These are phyloP conservation scores for Aricia artaxerxes DNA, from an alignment of 2,888 invertebrate species.

Conservation along the genomic window DNA sequence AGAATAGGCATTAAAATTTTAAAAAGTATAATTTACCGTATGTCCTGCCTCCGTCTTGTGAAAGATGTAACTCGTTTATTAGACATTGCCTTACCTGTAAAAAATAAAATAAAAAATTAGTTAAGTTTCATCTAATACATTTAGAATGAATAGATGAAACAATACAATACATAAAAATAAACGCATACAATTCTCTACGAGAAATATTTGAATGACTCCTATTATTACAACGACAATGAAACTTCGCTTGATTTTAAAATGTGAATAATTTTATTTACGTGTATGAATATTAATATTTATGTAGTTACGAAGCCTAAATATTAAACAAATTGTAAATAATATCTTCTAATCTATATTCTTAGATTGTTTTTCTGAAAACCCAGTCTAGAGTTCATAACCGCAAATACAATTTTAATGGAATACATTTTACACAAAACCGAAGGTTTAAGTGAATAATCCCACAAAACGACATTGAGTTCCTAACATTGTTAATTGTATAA, in stretches of 20 bases:
- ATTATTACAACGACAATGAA: no score
- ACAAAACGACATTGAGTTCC: not conserved
- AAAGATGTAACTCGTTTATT: conserved; percentile 70
- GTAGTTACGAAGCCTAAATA: not conserved
- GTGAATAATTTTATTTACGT: not conserved
- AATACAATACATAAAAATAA: no score
- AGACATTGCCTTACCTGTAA: conserved; percentile 79
- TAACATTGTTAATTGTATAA: conserved; percentile 14
- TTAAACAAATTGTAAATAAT: not conserved
- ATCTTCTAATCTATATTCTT: no score
- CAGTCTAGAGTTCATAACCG: no score
- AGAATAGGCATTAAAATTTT: not conserved
- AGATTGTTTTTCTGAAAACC: no score
- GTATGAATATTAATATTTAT: not conserved
- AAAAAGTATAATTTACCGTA: conserved; percentile 51
- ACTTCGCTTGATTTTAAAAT: no score
- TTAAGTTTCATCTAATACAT: not conserved
- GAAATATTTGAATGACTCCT: no score
- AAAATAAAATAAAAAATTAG: conserved; percentile 46
- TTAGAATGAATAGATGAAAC: no score
- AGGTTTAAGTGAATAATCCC: not conserved
- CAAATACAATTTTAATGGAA: no score
- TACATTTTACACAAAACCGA: no score
- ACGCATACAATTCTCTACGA: no score
- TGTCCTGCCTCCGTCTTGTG: conserved; percentile 64